Percentiles rank a stretch among this genome's conserved stretches.
Conservation (phyloP, 2,113 vertebrate genomes). For the Cavia porcellus region DNA sequence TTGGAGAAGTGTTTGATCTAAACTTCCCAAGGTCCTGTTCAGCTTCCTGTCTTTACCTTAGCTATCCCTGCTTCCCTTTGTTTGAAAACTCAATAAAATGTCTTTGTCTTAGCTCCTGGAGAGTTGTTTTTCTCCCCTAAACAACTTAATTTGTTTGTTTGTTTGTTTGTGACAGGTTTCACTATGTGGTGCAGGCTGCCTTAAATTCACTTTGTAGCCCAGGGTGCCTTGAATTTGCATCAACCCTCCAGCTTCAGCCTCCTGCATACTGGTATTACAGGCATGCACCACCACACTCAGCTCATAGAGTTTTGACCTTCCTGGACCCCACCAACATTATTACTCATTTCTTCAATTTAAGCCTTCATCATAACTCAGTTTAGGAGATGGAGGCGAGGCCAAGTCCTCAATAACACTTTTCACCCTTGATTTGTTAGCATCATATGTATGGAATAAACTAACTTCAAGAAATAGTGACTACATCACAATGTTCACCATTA, state of each 20-base stretch:
- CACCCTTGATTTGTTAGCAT: background rate
- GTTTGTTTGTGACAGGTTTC: no score
- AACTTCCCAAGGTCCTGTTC: background rate
- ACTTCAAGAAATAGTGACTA: background rate
- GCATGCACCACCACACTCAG: no score
- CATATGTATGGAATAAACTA: slow-evolving; percentile 6
- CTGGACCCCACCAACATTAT: background rate
- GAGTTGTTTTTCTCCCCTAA: no score
- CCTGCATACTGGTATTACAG: no score
- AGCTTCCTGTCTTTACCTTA: background rate
- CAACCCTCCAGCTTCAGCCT: no score
- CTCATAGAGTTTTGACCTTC: background rate
- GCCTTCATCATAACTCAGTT: background rate
- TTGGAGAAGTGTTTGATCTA: no score
- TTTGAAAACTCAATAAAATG: background rate
- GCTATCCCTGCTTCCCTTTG: background rate
- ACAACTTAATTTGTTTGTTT: no score
- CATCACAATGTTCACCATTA: background rate
- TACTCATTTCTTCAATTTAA: background rate
- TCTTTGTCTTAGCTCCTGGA: background rate
- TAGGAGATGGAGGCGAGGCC: background rate
- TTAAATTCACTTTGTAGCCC: no score
- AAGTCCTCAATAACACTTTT: background rate
- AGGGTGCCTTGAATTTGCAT: no score
- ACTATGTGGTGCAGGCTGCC: no score